Base-by-base conservation (phyloP, 2,888 invertebrate genomes). In the Agonopterix arenella region DNA sequence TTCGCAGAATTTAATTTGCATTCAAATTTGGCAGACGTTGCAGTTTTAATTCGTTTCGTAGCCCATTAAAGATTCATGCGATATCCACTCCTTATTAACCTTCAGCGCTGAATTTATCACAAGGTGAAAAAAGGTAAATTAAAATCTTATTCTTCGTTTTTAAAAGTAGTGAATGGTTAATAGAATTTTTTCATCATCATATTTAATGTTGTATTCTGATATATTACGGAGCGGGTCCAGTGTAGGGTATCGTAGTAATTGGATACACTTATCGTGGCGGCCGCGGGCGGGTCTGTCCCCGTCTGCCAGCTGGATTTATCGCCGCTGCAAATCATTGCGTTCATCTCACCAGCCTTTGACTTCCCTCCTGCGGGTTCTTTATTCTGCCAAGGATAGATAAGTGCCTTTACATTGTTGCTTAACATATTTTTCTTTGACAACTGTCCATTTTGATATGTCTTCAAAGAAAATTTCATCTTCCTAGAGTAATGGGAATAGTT, bases 261-360 rank as follows among this genome's bases (percentile, higher is more conserved):
- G 84, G 84, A 83, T 83, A 82, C 80, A 81, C 80, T 82, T 83
- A 80, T 75, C 76, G 75, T 69, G 73, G 70, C 67, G 63, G 82
- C 84, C 81, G 70, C 75, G 69, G 82, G 81, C 82, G 69, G 68
- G 71, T 71, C 74, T 71, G 79, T 75, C 73, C 73, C 76, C 73
- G 75, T 76, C 77, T 64, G 61, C 64, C 63, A 60, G 62, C 55
- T 64, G 70, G 70, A 82, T 83, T 84, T 84, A 84, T 83, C 69
- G 76, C 70, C 60, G 65, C 69, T 59, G 79, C 82, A 81, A 83
- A 84, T 82, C 81, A 84, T 79, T 79, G 73, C 73, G 70, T 72
- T 76, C 79, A 72, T 76, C 75, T 75, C 66, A 66, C 62, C 66
- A 61, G 54, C 52, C 56, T 59, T 58, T 53, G 54, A 64, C 61